Evolutionary conservation across 2,888 invertebrate species (phyloP).

Genomic region (Pseudococcus viburni): DNA sequence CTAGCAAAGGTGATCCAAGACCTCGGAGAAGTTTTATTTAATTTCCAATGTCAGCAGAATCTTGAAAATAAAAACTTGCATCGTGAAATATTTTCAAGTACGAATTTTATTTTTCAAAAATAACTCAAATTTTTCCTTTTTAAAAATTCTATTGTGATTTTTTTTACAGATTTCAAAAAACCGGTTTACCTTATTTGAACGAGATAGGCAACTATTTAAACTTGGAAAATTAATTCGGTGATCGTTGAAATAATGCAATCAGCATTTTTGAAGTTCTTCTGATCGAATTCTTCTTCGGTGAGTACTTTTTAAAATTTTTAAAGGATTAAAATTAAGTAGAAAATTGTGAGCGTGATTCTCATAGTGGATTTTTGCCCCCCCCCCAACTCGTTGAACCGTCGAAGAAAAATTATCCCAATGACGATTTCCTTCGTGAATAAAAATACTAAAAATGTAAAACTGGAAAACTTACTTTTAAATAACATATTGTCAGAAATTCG

Average conservation of each 20-base stretch:
- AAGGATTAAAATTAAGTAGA: not conserved
- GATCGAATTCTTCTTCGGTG: not conserved
- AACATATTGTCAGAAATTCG: conserved; percentile 43
- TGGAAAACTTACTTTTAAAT: conserved; percentile 49
- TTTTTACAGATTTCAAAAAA: not conserved
- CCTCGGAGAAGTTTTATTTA: not conserved
- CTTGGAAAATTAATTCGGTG: not conserved
- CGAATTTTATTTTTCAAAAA: not conserved
- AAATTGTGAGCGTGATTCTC: not conserved
- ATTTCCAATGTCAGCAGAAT: not conserved
- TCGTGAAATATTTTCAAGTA: not conserved
- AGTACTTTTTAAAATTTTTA: not conserved
- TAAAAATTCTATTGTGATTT: not conserved
- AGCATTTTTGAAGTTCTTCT: not conserved
- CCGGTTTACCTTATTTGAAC: not conserved
- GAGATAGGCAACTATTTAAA: not conserved
- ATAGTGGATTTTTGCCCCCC: not conserved
- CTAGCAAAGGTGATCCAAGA: not conserved
- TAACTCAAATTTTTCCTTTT: not conserved
- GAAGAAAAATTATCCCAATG: not conserved
- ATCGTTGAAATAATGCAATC: not conserved
- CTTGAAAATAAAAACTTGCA: not conserved
- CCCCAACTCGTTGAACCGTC: not conserved
- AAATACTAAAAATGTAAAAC: not conserved
- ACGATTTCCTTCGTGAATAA: not conserved